Percentiles rank a stretch among this genome's conserved stretches.
phyloP scores from a whole-genome alignment of 2,888 invertebrate species.

The Noctua pronuba region DNA sequence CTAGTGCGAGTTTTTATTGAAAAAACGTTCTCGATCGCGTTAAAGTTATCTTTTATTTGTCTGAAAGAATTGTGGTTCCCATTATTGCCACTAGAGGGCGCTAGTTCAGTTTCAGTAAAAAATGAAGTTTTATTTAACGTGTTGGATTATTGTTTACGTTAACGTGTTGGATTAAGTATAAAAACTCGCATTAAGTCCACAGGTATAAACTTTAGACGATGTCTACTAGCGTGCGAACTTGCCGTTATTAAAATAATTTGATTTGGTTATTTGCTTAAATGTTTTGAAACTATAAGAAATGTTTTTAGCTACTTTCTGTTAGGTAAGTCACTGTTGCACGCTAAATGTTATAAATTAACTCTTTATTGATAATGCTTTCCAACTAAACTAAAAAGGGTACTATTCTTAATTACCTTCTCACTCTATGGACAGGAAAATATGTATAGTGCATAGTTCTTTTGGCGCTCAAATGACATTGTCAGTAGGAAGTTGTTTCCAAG shows the following conservation, averaged over 20 bases:
- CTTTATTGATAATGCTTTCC: conserved; percentile 3
- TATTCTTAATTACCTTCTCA: neutral
- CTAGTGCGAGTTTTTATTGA: neutral
- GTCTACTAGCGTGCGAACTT: conserved; percentile 37
- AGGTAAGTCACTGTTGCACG: neutral
- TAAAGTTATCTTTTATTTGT: neutral
- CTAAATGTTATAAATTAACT: neutral
- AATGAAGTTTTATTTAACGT: neutral
- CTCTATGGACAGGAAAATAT: neutral
- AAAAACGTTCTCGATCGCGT: neutral
- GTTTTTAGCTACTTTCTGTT: conserved; percentile 19
- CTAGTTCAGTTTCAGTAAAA: neutral
- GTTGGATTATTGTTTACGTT: neutral
- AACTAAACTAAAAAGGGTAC: neutral
- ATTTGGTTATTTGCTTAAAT: conserved; percentile 24
- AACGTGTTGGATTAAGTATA: neutral
- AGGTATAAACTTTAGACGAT: conserved; percentile 36
- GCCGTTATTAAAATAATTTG: conserved; percentile 24
- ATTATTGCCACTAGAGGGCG: neutral
- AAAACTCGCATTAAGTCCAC: neutral
- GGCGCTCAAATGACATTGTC: too few relatives aligned
- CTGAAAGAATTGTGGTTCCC: neutral
- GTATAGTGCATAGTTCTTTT: neutral
- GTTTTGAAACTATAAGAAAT: conserved; percentile 12
- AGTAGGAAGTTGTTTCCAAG: too few relatives aligned